phyloP scores from a whole-genome alignment of 1,140 invertebrate species.

The Oreohelix idahoensis region DNA sequence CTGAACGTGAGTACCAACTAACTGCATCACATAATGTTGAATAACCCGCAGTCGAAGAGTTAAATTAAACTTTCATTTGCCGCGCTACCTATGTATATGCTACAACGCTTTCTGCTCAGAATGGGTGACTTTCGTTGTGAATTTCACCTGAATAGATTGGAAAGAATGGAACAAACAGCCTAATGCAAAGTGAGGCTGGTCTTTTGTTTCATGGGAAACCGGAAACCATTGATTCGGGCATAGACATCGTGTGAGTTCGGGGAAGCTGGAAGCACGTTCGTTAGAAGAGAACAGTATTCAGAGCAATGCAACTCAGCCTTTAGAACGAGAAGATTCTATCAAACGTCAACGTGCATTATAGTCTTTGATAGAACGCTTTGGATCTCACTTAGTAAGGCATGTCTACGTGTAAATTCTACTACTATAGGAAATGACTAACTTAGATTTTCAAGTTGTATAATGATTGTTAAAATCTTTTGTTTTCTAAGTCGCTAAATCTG shows the following conservation, averaged over 20 bases:
- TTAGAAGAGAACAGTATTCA: not conserved
- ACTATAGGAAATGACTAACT: no score
- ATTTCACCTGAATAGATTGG: not conserved
- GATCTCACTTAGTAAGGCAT: not conserved
- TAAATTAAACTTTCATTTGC: no score
- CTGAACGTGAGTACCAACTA: no score
- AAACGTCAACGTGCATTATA: not conserved
- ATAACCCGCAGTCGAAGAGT: no score
- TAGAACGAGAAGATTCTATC: not conserved
- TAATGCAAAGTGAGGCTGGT: not conserved
- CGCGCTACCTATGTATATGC: no score
- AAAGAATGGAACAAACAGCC: slow-evolving; percentile 14
- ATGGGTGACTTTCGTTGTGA: not conserved
- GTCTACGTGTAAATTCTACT: no score
- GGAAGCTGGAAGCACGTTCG: not conserved
- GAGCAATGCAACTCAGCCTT: not conserved
- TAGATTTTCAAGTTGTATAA: no score
- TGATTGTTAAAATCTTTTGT: no score
- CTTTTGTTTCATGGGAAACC: not conserved
- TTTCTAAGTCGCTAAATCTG: no score
- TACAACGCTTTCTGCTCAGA: not conserved
- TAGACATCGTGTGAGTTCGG: not conserved
- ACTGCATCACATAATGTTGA: no score
- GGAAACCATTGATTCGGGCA: not conserved
- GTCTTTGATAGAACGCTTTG: not conserved